Base-by-base conservation (phyloP, 2,888 invertebrate species). In the Abscondita cerata region DNA sequence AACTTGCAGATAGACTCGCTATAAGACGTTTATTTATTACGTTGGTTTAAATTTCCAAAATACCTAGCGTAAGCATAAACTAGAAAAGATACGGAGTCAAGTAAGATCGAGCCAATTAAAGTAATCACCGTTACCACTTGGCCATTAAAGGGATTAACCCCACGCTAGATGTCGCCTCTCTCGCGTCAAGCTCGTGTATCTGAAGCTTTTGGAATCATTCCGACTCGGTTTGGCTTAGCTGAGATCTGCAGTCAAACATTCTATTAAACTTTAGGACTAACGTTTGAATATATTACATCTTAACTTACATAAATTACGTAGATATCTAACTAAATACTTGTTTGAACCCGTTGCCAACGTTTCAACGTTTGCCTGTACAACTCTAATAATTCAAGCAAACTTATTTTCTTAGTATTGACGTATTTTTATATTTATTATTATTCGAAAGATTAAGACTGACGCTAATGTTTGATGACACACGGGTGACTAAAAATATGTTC, bases 61-160 rank as follows among this genome's bases (percentile, higher is more conserved):
- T 62, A 62, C 57, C 52, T 57, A 62, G 53, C 25, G 50, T 18
- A 44, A 52, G 50, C 52, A 62, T 62, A 62, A 62, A 62, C 81
- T 59, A 63, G 59, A 59, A 63, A 63, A 59, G 63, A 63, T 63
- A 63, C 53, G 38, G 56, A 63, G 83, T 84, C 83, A 84, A 84
- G 83, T 83, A 84, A 85, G 85, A 84, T 84, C 85, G 84, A 84
- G 85, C 86, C 86, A 86, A 86, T 86, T 86, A 86, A 86, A 86
- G 86, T 86, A 86, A 86, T 86, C 86, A 84, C 85, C 84, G 84
- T 84, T 85, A 85, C 85, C 86, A 85, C 85, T 78, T 84, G 85
- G 85, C 86, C 85, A 84, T 86, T 86, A 85, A 86, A 84, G 83
- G 86, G 86, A 86, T 87, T 87, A 86, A 84, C 74, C 72, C 72